A percentile compares a stretch with the other conserved stretches of the same genome.
phyloP scores from a whole-genome alignment of 1,140 invertebrate species.

The Holcopasites calliopsidis region DNA sequence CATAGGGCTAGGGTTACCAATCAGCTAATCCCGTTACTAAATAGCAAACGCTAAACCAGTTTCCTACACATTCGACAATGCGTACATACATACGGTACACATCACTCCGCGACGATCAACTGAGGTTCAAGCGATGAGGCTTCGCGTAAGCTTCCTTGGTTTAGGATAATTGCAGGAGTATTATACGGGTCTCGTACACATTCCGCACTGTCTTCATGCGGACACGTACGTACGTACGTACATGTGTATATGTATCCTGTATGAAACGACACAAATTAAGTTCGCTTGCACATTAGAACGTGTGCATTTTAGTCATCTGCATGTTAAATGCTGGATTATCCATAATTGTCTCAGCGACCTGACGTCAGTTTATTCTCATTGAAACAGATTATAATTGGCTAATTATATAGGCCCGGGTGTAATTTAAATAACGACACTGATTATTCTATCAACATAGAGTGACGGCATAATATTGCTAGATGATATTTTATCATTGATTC shows the following conservation, averaged over 20 bases:
- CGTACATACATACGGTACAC: neutral
- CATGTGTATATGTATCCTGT: no score
- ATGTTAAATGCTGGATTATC: neutral
- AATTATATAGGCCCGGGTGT: neutral
- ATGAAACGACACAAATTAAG: neutral
- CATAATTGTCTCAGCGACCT: neutral
- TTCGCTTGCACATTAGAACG: neutral
- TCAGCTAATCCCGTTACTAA: neutral
- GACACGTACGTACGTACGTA: neutral
- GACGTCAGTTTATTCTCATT: neutral
- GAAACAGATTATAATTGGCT: neutral
- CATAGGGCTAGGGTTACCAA: no score
- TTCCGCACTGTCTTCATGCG: no score
- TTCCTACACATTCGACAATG: neutral
- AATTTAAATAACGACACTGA: neutral
- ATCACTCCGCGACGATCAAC: neutral
- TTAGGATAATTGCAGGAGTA: neutral
- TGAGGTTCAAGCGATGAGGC: neutral
- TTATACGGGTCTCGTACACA: neutral
- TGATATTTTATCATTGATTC: no score
- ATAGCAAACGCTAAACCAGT: neutral
- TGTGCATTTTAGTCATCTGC: neutral
- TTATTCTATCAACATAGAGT: constrained; percentile 1
- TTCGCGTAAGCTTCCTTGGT: neutral
- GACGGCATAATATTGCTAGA: no score